Evolutionary conservation across 1,140 invertebrate species (phyloP), one percentile per base, ranked within the genome.

Genomic region (Temnothorax curvispinosus): DNA sequence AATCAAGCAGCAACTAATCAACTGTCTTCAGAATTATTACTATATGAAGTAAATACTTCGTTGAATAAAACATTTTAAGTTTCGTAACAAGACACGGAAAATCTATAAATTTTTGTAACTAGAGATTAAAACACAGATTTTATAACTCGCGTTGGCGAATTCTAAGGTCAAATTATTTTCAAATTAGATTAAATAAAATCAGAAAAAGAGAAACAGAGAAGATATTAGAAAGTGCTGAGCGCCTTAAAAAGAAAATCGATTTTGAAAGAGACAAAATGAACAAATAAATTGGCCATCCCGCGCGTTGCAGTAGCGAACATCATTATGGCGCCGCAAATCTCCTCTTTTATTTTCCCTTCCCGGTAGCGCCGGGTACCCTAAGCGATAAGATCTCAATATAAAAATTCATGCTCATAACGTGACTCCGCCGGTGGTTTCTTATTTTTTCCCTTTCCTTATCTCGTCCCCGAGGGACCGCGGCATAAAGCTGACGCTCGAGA

Each of bases 351-450:
- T 88, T 86, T 87, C 75, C 62, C 69, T 86, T 82, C 65, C 69
- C 56, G 81, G 87, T 81, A 91, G 85, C 77, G 60, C 44, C 11
- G 52, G 32, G 64, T 67, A 41, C 72, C 50, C n/a, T 18, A 54
- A 32, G 71, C 71, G 94, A 95, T 95, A 94, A 89, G 85, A 95
- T 95, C 94, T 92, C 89, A 89, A 93, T 94, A 94, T 94, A 95
- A 94, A 95, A 95, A 94, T 94, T 94, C 93, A 94, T 91, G 91
- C 92, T 93, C 91, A 89, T 92, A 93, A 92, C 90, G 91, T 80
- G 87, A 89, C 90, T 91, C 90, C 58, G 86, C 75, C 80, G 88
- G 85, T 77, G 92, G 89, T 90, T 90, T 93, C 91, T 89, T 91
- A 86, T 92, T 92, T 93, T 91, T 91, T 91, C 8, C n/a, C 38